These are phyloP conservation scores for Montipora capricornis DNA, from an alignment of 64 coral and sea anemone genomes.

Conservation along the genomic window DNA sequence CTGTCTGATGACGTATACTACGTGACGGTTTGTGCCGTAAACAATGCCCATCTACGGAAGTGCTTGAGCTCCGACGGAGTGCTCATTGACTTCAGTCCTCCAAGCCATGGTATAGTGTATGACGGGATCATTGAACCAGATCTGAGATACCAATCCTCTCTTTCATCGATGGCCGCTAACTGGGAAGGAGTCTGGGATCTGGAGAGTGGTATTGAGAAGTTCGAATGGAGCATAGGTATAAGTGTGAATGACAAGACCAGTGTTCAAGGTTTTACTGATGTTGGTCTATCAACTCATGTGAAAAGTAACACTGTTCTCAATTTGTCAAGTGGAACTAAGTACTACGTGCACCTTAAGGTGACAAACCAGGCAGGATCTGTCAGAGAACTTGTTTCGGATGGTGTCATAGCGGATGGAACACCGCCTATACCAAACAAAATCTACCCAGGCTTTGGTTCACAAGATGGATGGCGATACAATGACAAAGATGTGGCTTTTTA, in stretches of 20 bases:
- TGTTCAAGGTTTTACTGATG: slow-evolving; percentile 66
- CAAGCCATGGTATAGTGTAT: slow-evolving; percentile 87
- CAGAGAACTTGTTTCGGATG: slow-evolving; percentile 83
- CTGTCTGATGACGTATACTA: slow-evolving; percentile 89
- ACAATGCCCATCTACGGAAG: slow-evolving; percentile 78
- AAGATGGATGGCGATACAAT: slow-evolving; percentile 68
- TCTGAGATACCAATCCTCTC: slow-evolving; percentile 80
- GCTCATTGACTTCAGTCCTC: slow-evolving; percentile 77
- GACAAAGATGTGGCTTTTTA: slow-evolving; percentile 53
- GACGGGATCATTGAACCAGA: slow-evolving; percentile 96
- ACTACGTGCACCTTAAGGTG: slow-evolving; percentile 73
- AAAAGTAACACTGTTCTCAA: slow-evolving; percentile 63
- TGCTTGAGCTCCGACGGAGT: slow-evolving; percentile 92
- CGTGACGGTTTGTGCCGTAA: slow-evolving; percentile 88
- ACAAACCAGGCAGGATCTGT: slow-evolving; percentile 81
- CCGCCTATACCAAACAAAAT: slow-evolving; percentile 70
- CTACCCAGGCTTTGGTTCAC: slow-evolving; percentile 35
- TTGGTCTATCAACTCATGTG: slow-evolving; percentile 88
- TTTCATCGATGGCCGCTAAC: slow-evolving; percentile 81
- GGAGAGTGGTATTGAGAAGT: slow-evolving; percentile 77
- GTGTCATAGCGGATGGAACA: slow-evolving; percentile 77
- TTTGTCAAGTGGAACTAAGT: slow-evolving; percentile 75
- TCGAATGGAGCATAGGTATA: slow-evolving; percentile 89
- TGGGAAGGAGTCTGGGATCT: slow-evolving; percentile 98
- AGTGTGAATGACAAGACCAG: slow-evolving; percentile 50